phyloP scores from a whole-genome alignment of 2,113 vertebrate species.

The Marcusenius ussheri region DNA sequence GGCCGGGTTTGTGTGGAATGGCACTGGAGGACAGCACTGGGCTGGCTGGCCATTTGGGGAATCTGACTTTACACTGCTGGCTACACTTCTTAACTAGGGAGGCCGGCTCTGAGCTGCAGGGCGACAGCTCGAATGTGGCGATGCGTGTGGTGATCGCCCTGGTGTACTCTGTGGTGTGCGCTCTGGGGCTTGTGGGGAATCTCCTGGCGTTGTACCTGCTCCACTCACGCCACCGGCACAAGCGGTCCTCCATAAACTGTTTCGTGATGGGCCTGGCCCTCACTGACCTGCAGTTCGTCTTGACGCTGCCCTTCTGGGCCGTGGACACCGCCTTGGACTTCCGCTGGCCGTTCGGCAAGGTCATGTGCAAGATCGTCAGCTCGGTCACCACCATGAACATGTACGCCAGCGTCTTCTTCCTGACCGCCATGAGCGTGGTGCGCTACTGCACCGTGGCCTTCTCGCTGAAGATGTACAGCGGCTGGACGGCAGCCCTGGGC shows the following conservation, averaged over 20 bases:
- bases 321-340: constrained; percentile 70
- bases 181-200: constrained; percentile 67
- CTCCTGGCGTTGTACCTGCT: constrained; percentile 67
- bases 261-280: constrained; percentile 70
- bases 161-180: constrained; percentile 68
- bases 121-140: constrained; percentile 53
- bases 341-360: constrained; percentile 68
- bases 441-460: constrained; percentile 65
- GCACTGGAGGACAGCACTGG: constrained; percentile 35
- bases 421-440: constrained; percentile 69
- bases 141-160: constrained; percentile 62
- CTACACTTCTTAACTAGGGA: constrained; percentile 60
- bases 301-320: constrained; percentile 72
- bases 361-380: constrained; percentile 72
- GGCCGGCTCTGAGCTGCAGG: constrained; percentile 53
- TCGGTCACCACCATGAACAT: constrained; percentile 72
- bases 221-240: constrained; percentile 58
- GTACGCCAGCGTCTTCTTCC: constrained; percentile 72
- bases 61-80: constrained; percentile 65
- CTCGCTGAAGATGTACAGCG: constrained; percentile 61
- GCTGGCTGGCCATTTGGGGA: constrained; percentile 37
- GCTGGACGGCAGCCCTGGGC: constrained; percentile 39
- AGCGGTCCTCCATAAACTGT: constrained; percentile 66
- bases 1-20: constrained; percentile 49
- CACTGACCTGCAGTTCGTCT: constrained; percentile 70